These are phyloP conservation scores for Lampris incognitus DNA, from an alignment of 2,113 vertebrate species.

Conservation along the genomic window DNA sequence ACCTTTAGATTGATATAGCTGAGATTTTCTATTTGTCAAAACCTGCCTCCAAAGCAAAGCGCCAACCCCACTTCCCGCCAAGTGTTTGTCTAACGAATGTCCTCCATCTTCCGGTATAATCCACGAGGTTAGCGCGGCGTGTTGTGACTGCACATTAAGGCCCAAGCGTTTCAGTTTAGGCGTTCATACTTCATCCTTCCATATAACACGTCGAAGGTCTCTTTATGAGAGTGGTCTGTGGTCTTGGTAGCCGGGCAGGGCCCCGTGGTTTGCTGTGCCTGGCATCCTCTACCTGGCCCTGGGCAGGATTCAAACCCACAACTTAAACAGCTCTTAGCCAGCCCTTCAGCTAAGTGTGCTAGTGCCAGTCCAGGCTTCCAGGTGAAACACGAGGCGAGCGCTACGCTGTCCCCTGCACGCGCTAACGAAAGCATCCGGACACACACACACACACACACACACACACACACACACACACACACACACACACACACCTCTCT, in stretches of 20 bases:
- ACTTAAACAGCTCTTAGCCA: conserved; percentile 72
- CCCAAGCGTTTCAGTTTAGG: no score
- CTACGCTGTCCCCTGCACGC: conserved; percentile 20
- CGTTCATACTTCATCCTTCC: not conserved
- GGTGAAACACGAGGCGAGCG: conserved; percentile 42
- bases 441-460: conserved; percentile 6
- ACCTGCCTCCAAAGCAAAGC: no score
- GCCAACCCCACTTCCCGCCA: no score
- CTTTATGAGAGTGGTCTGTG: conserved; percentile 29
- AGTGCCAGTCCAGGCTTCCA: conserved; percentile 45
- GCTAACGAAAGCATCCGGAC: no score
- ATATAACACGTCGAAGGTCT: conserved; percentile 17
- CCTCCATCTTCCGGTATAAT: no score
- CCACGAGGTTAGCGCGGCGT: no score
- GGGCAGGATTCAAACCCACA: conserved; percentile 73
- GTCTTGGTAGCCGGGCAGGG: conserved; percentile 45
- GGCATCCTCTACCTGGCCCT: conserved; percentile 62
- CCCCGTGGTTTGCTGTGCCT: conserved; percentile 64
- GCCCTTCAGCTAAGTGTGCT: conserved; percentile 54
- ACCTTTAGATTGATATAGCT: no score
- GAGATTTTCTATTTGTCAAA: no score
- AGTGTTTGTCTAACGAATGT: no score
- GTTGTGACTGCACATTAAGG: no score
- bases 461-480: conserved; percentile 15
- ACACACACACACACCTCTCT: not conserved